Base-by-base conservation (phyloP, 2,797 vertebrate genomes). In the Crocodylus rhombifer region DNA sequence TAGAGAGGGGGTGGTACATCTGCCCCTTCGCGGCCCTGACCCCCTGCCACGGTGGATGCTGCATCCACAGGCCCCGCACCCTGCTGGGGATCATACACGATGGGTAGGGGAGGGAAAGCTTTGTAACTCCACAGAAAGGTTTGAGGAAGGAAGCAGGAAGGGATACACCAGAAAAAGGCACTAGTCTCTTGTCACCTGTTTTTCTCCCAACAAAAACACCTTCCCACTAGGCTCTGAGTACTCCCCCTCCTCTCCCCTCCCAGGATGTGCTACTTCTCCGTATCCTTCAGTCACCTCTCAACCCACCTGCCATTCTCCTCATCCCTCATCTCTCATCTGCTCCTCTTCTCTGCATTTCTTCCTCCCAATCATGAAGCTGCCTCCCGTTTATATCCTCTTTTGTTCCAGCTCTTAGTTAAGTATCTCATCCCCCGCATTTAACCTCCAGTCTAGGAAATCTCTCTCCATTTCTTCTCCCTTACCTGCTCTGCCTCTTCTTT, bases 1-100 rank as follows among this genome's bases (percentile, higher is more conserved):
- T 98, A 98, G n/a, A 98, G 96, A 0, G 98, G 96, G 25, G 98
- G 96, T 17, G 97, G 97, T n/a, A 97, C 97, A 55, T 98, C 98
- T 0, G 97, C 73, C 60, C 96, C 95, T 77, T 98, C 98, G 33
- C 97, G 97, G 80, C 98, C 97, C 56, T 98, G 96, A 8, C 97
- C 96, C 15, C 97, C 97, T 2, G 97, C 90, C 42, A 97, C 97
- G 63, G 96, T 97, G 5, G 96, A 95, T 60, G 96, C 97, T 3
- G 97, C 97, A 84, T 98, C 98, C 96, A 97, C 97, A 62, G 98
- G 95, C 30, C 97, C 98, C 5, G 98, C 80, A 62, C 96, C 95
- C 94, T 97, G 97, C 91, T 94, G 14, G 86, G 33, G 56, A 64
- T 73, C 26, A 71, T 57, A 67, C 4, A 26, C 7, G 4, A 13